Base-by-base conservation (phyloP, 1,140 invertebrate species). In the Mya arenaria region DNA sequence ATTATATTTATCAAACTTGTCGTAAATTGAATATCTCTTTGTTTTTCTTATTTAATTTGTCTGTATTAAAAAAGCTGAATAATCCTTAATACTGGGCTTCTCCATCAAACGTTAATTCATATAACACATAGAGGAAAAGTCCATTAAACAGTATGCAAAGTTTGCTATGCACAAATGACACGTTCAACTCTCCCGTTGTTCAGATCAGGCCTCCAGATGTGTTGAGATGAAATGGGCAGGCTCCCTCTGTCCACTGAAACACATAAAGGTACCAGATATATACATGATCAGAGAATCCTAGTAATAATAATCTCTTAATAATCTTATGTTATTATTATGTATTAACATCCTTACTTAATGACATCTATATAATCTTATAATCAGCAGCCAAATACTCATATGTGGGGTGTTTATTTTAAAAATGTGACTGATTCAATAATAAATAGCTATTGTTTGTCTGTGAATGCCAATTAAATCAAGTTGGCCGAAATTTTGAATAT, bases 201-300 rank as follows among this genome's bases (percentile, higher is more conserved):
- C n/a, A n/a, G n/a, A n/a, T n/a, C n/a, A n/a, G n/a, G 48, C 48
- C 48, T 52, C 48, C 48, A 52, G 88, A 69, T 23, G 90, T 89
- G 36, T 86, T 89, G 58, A 91, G 73, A 74, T 92, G 90, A 68
- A 92, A 90, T 13, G 92, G 92, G 82, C 92, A 93, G 4, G 88
- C 89, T 25, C 92, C 92, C 56, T 92, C 92, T 23, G 92, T 93
- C 92, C 92, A 93, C 92, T 93, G 88, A 74, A 90, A 89, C 62
- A 63, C 25, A 66, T 10, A 44, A 44, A 10, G 41, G 41, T n/a
- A n/a, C 10, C 41, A 19, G 41, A 44, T 10, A 44, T 10, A 10
- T 10, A 10, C 41, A 44, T 10, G 19, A 44, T 19, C 10, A 44
- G 10, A 44, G 10, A 10, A 10, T 19, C 19, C 41, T 19, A 19